phyloP scores from a whole-genome alignment of 2,797 vertebrate genomes.

The Hypotaenidia philippensis region DNA sequence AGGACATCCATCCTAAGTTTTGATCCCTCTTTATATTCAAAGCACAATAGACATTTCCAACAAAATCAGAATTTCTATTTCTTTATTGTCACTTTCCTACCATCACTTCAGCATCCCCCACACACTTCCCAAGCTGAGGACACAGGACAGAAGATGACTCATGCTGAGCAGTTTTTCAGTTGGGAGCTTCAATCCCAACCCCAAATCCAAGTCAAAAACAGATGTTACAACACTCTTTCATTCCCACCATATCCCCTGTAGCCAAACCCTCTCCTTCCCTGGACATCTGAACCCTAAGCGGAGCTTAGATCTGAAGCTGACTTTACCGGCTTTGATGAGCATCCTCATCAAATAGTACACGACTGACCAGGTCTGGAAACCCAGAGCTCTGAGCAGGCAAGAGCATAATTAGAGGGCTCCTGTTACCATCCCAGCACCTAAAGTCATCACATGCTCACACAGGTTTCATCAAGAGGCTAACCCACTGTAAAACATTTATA shows the following conservation, averaged over 20 bases:
- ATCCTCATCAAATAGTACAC: not conserved
- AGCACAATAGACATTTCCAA: not conserved
- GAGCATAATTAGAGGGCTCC: not conserved
- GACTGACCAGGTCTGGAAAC: not conserved
- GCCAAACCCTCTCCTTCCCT: not conserved
- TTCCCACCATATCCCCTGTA: not conserved
- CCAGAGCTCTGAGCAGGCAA: too few species aligned
- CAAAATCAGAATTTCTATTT: not conserved
- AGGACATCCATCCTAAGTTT: not conserved
- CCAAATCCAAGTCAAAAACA: not conserved
- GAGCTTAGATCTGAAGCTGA: not conserved
- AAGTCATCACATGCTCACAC: too few species aligned
- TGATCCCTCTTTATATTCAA: not conserved
- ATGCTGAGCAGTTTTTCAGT: not conserved
- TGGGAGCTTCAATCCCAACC: not conserved
- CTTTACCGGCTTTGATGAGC: not conserved
- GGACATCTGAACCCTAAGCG: accelerated
- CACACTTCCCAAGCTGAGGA: not conserved
- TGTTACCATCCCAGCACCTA: not conserved
- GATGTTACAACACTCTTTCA: not conserved
- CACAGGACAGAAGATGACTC: not conserved
- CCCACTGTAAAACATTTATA: not conserved
- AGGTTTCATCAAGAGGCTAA: not conserved
- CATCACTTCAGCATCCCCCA: not conserved
- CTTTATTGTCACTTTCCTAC: not conserved